Evolutionary conservation across 2,888 invertebrate genomes (phyloP).

Genomic region (Trissolcus brochymenae): DNA sequence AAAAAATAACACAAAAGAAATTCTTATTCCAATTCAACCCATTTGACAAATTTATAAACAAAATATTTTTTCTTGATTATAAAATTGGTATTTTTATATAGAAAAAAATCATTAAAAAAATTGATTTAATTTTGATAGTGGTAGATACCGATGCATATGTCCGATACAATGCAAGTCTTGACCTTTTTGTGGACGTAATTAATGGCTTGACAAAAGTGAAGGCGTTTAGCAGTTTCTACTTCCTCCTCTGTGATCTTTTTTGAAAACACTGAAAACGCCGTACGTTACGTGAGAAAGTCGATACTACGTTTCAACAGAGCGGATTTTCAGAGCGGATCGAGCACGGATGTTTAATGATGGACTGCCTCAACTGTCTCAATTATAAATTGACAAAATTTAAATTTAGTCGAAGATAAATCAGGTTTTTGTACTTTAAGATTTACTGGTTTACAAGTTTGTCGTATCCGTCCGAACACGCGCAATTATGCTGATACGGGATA

Average conservation of each 20-base stretch:
- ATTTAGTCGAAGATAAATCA: conserved; percentile 7
- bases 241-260: conserved; percentile 39
- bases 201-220: conserved; percentile 71
- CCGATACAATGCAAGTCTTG: conserved; percentile 60
- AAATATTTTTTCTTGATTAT: too few species aligned
- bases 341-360: conserved; percentile 22
- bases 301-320: conserved; percentile 41
- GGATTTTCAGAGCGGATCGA: conserved; percentile 30
- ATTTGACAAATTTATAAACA: too few species aligned
- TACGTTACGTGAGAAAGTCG: conserved; percentile 58
- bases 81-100: too few species aligned
- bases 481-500: conserved; percentile 2
- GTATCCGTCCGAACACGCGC: too few species aligned
- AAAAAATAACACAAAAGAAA: too few species aligned
- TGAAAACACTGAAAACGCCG: conserved; percentile 38
- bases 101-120: too few species aligned
- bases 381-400: conserved; percentile 11
- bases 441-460: neutral
- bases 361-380: neutral
- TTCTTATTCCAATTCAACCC: too few species aligned
- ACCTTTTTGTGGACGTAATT: conserved; percentile 67
- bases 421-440: neutral
- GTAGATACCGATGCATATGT: conserved; percentile 27
- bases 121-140: too few species aligned
- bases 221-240: conserved; percentile 68